These are phyloP conservation scores for Lipophrys pholis DNA, from an alignment of 2,113 vertebrate species.

Conservation along the genomic window DNA sequence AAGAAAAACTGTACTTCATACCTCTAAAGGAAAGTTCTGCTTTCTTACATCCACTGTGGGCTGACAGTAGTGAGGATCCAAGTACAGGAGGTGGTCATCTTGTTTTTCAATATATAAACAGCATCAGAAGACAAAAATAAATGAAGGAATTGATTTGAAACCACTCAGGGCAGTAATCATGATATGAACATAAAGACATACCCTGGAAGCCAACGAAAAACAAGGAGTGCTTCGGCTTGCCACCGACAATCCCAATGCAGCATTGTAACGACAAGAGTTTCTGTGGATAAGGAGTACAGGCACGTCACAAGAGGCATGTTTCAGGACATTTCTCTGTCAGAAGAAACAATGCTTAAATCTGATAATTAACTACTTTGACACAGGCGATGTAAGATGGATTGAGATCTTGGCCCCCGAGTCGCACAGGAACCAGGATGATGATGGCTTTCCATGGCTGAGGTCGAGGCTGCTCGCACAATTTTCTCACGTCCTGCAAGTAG, in stretches of 20 bases:
- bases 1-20: slow-evolving; percentile 51
- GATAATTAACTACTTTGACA: slow-evolving; percentile 83
- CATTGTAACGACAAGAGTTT: slow-evolving; percentile 86
- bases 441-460: slow-evolving; percentile 83
- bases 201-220: slow-evolving; percentile 93
- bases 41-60: slow-evolving; percentile 84
- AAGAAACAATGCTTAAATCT: background rate
- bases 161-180: background rate
- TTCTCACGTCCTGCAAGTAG: slow-evolving; percentile 87
- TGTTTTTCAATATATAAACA: slow-evolving; percentile 1
- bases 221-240: slow-evolving; percentile 91
- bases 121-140: background rate
- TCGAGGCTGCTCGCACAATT: slow-evolving; percentile 67
- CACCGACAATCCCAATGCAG: slow-evolving; percentile 93
- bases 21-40: slow-evolving; percentile 87
- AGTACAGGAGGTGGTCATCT: slow-evolving; percentile 90
- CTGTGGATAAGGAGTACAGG: slow-evolving; percentile 64
- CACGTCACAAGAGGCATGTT: background rate
- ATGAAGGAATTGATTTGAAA: background rate
- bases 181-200: slow-evolving; percentile 51
- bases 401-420: slow-evolving; percentile 88
- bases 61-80: slow-evolving; percentile 95
- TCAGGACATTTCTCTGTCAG: background rate
- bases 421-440: slow-evolving; percentile 89
- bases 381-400: slow-evolving; percentile 87